Evolutionary conservation across 2,888 invertebrate genomes (phyloP), one percentile per base, ranked within the genome.

Genomic region (Sussaba pulchella): DNA sequence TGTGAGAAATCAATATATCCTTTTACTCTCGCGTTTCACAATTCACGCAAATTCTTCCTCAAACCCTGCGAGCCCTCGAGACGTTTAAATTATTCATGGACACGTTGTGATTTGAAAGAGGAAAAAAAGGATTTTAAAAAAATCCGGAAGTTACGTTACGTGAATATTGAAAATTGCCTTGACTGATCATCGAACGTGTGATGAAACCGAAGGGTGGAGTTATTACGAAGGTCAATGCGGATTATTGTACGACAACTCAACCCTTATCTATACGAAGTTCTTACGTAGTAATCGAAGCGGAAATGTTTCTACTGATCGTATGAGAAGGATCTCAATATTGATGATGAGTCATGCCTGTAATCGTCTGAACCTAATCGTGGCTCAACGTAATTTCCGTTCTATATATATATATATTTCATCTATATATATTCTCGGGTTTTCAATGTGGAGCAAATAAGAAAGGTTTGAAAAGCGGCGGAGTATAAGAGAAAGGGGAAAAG

Each of bases 21-120:
- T 81, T 78, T 81, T 70, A 74, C 67, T 72, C 71, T 70, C 54
- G 52, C 81, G 78, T 67, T 73, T 78, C 61, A 81, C 81, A 81
- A 79, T 80, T 76, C 76, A 72, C 67, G 78, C 76, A 78, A 82
- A 82, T 83, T 82, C 78, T 78, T 81, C 75, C 75, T 66, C 73
- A 36, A 75, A 17, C 64, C 74, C 74, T 54, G 70, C 72, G 26
- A 19, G 39, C 76, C 73, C 78, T 74, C 76, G 66, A 76, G 78
- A 76, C 72, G 82, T 84, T 85, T 83, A 83, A 84, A 85, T 83
- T 82, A 82, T 84, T 82, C 83, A 81, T 84, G 66, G 71, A 67
- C 82, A 64, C 74, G 78, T 66, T 78, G 78, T 78, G 78, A 81
- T 81, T 75, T 66, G 59, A 45, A 57, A 52, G 74, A 64, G 50